Evolutionary conservation across 2,888 invertebrate genomes (phyloP), one percentile per base, ranked within the genome.

Genomic region (Lithophane ornitopus): DNA sequence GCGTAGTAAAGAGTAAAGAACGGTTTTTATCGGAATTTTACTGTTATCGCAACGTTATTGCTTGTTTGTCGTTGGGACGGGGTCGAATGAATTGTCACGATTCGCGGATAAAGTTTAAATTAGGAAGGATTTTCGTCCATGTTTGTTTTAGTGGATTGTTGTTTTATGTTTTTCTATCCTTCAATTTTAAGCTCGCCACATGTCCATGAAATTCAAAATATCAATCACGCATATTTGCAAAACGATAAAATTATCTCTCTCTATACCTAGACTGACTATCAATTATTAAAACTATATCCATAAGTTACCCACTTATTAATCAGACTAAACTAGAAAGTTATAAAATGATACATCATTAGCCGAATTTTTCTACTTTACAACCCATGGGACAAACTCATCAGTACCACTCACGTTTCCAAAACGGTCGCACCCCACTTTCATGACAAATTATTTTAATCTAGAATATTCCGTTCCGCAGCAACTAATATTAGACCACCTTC

Each of bases 1-100:
- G 76, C 41, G 68, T 78, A 80, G 73, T 84, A 82, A 86, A 82
- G 70, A 81, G 81, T 87, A 83, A 80, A 85, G 84, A 85, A 79
- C 74, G 77, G 62, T 79, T 84, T 82, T 88, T 87, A 86, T 89
- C 84, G 80, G 58, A 78, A 79, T 80, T 86, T 87, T 86, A 86
- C 83, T 85, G 78, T 86, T 88, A 86, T 85, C 73, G 69, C 76
- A 68, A 67, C 73, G 54, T 80, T 80, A 85, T 73, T 76, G 72
- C 74, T 76, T 86, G 85, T 85, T 86, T 85, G 77, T 49, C 66
- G 66, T 80, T 76, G 66, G 80, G 70, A 46, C 52, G 69, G 22
- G 75, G 39, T 68, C 61, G 73, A 78, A 78, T 80, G 76, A 75
- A 75, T 78, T 78, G 85, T 72, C 82, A 85, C 71, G 76, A 74